These are phyloP conservation scores for Tipula unca DNA, from an alignment of 2,888 invertebrate genomes.

Conservation along the genomic window DNA sequence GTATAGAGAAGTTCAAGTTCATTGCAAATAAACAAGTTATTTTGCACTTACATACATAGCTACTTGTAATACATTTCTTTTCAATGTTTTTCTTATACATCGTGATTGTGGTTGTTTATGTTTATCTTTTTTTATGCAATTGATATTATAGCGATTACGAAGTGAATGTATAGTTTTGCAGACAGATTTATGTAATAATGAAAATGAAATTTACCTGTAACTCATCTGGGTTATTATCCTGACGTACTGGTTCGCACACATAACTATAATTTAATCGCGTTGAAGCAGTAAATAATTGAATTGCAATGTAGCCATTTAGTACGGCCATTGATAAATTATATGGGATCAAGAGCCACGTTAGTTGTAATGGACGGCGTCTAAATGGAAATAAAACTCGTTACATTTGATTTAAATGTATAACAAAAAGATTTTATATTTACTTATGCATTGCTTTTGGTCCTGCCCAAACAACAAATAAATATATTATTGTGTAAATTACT, in stretches of 20 bases:
- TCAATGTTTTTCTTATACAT: background rate
- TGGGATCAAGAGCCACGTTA: slow-evolving; percentile 67
- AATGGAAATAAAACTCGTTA: background rate
- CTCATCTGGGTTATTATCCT: slow-evolving; percentile 66
- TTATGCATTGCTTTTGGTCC: slow-evolving; percentile 77
- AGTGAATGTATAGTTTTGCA: background rate
- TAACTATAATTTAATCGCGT: slow-evolving; percentile 71
- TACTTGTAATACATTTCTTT: background rate
- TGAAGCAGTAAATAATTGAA: slow-evolving; percentile 65
- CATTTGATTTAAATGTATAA: background rate
- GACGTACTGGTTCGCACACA: slow-evolving; percentile 76
- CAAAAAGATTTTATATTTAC: slow-evolving; percentile 27
- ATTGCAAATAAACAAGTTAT: background rate
- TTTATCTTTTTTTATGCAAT: background rate
- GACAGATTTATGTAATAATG: background rate
- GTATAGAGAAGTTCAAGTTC: background rate
- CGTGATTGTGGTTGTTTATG: background rate
- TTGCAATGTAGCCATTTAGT: slow-evolving; percentile 75
- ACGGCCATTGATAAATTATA: slow-evolving; percentile 80
- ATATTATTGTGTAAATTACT: slow-evolving; percentile 56
- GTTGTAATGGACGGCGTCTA: slow-evolving; percentile 58
- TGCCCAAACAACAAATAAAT: slow-evolving; percentile 66
- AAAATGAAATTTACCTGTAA: slow-evolving; percentile 55
- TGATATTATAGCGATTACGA: background rate
- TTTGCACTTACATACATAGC: background rate